Evolutionary conservation across 2,888 invertebrate genomes (phyloP).

Genomic region (Glyphotaelius pellucidus): DNA sequence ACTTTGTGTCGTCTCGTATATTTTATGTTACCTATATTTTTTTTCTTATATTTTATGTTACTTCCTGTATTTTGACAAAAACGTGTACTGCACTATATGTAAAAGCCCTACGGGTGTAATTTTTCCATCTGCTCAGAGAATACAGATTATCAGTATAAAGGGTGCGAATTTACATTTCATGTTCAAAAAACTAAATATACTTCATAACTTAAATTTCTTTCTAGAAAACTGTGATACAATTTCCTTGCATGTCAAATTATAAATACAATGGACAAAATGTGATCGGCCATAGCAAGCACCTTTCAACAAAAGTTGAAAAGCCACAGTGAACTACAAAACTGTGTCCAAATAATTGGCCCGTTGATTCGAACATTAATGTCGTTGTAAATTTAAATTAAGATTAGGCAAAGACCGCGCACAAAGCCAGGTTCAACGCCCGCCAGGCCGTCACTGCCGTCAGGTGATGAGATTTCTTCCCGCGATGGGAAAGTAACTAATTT

Average conservation of each 20-base stretch:
- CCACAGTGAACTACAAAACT: slow-evolving; percentile 14
- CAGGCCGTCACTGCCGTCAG: not conserved
- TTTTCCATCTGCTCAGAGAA: too few relatives aligned
- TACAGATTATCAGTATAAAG: too few relatives aligned
- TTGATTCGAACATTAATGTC: slow-evolving; percentile 61
- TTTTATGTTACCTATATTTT: too few relatives aligned
- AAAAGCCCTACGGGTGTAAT: too few relatives aligned
- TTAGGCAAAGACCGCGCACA: slow-evolving; percentile 42
- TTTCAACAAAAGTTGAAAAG: not conserved
- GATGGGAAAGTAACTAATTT: slow-evolving; percentile 58
- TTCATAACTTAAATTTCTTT: not conserved
- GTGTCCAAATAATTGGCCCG: slow-evolving; percentile 53
- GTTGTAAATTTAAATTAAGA: slow-evolving; percentile 64
- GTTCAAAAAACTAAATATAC: too few relatives aligned
- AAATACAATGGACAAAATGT: not conserved
- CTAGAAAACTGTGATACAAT: not conserved
- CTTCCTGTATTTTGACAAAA: too few relatives aligned
- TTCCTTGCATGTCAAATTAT: not conserved
- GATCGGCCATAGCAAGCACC: not conserved
- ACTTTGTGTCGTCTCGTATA: too few relatives aligned
- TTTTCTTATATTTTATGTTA: too few relatives aligned
- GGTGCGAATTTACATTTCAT: too few relatives aligned
- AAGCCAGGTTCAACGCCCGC: slow-evolving; percentile 6
- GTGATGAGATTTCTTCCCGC: slow-evolving; percentile 20
- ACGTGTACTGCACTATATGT: too few relatives aligned